A percentile compares a stretch with the other conserved stretches of the same genome.
Conservation (phyloP, 2,888 invertebrate genomes). For the Dyspetes luteomarginatus region DNA sequence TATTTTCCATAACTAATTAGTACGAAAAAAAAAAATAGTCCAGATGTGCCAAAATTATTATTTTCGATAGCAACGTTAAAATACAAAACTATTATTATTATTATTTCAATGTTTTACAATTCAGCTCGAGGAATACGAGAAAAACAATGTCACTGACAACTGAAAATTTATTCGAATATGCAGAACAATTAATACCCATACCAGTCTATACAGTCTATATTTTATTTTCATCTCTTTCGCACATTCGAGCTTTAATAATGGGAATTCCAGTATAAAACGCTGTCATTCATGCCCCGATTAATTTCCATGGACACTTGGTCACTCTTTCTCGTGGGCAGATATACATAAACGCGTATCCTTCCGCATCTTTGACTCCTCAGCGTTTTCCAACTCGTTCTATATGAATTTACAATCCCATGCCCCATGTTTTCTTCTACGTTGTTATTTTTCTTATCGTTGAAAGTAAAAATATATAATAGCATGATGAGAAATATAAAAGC, state of each 20-base stretch:
- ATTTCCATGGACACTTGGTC: constrained; percentile 14
- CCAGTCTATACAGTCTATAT: too few relatives aligned
- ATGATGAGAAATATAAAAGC: neutral
- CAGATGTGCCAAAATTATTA: too few relatives aligned
- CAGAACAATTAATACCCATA: neutral
- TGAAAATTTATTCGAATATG: neutral
- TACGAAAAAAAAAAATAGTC: too few relatives aligned
- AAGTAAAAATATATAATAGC: neutral
- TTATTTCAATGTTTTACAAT: too few relatives aligned
- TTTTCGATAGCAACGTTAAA: too few relatives aligned
- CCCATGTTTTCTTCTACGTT: neutral
- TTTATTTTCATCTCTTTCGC: neutral
- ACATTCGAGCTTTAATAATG: neutral
- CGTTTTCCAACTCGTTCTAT: constrained; percentile 18
- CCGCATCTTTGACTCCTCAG: constrained; percentile 39
- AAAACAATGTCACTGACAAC: neutral
- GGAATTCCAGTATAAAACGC: constrained; percentile 4
- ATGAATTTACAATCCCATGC: constrained; percentile 10
- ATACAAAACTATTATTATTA: too few relatives aligned
- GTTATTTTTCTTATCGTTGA: constrained; percentile 12
- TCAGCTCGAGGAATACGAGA: neutral
- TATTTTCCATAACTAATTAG: too few relatives aligned
- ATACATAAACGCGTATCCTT: constrained; percentile 32
- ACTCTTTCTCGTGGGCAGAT: constrained; percentile 7
- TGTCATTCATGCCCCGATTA: constrained; percentile 41